phyloP scores from a whole-genome alignment of 2,888 invertebrate species.

The Caenorhabditis sp. region DNA sequence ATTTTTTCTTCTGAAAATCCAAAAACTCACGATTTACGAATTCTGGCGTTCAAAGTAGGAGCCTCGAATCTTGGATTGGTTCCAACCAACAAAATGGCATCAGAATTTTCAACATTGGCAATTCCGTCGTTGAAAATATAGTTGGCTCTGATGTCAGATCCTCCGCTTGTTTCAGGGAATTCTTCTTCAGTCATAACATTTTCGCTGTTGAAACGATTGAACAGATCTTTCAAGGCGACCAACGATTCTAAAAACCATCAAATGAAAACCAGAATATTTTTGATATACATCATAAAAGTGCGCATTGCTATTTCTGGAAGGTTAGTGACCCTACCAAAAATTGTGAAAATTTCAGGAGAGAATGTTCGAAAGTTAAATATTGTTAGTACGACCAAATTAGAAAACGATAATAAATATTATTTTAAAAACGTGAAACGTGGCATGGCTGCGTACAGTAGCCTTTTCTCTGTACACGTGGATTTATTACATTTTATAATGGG shows the following conservation, averaged over 20 bases:
- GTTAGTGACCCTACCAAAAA: no score
- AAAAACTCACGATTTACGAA: constrained; percentile 80
- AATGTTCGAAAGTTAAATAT: no score
- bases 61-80: constrained; percentile 97
- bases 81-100: constrained; percentile 88
- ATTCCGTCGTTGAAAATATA: constrained; percentile 91
- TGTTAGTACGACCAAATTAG: no score
- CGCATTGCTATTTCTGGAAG: no score
- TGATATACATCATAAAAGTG: neutral
- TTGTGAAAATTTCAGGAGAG: no score
- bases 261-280: no score
- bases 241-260: constrained; percentile 77
- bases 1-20: neutral
- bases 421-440: no score
- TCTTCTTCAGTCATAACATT: constrained; percentile 86
- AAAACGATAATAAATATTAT: no score
- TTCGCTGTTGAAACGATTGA: constrained; percentile 87
- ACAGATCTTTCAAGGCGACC: constrained; percentile 87
- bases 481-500: no score
- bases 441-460: no score
- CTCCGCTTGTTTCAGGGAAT: constrained; percentile 77
- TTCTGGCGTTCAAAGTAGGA: constrained; percentile 90
- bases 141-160: constrained; percentile 75
- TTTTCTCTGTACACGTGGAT: no score
- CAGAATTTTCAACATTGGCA: constrained; percentile 88